A percentile compares a stretch with the other conserved stretches of the same genome.
Conservation (phyloP, 2,797 vertebrate genomes). For the Myripristis murdjan region DNA sequence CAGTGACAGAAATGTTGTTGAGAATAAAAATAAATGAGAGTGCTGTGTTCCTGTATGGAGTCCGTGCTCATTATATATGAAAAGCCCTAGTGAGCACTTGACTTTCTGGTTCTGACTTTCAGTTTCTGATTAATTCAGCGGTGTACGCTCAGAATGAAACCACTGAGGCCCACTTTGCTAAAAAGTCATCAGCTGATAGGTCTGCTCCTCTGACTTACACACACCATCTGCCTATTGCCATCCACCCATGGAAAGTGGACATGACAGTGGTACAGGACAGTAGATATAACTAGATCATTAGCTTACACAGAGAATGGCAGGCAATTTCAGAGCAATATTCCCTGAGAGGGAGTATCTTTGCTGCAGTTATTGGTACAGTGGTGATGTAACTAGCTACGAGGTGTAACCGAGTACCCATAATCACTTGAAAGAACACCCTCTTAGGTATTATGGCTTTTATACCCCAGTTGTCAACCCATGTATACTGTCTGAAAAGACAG, state of each 20-base stretch:
- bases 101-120: too few species aligned
- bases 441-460: neutral
- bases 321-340: slow-evolving; percentile 18
- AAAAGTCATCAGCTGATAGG: neutral
- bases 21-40: neutral
- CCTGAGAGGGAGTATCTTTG: slow-evolving; percentile 7
- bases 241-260: neutral
- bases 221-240: neutral
- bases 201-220: neutral
- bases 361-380: slow-evolving; percentile 4
- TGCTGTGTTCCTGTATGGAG: neutral
- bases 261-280: slow-evolving; percentile 4
- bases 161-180: too few species aligned
- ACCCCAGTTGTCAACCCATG: neutral
- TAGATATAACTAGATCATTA: slow-evolving; percentile 9
- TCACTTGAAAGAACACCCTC: slow-evolving; percentile 23
- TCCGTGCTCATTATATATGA: too few species aligned
- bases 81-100: too few species aligned
- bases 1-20: neutral
- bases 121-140: too few species aligned
- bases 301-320: slow-evolving; percentile 15
- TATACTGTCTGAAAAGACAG: neutral
- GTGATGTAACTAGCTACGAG: neutral
- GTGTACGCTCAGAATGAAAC: too few species aligned
- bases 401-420: slow-evolving; percentile 6